Conservation (phyloP, 2,797 vertebrate species). For the Threskiornis aethiopicus region DNA sequence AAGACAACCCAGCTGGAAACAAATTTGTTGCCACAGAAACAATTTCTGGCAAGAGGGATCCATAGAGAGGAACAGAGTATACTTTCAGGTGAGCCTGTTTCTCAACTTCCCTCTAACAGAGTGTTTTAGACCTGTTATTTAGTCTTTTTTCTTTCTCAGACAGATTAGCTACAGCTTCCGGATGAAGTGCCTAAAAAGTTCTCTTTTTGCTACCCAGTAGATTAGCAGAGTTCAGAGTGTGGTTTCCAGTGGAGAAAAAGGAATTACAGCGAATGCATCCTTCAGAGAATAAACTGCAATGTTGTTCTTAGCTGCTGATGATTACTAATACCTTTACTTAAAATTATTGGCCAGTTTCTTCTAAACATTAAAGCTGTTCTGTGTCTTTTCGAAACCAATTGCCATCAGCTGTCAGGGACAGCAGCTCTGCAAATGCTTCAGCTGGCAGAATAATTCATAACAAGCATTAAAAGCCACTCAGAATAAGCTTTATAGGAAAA, state of each 20-base stretch:
- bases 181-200: background rate
- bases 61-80: background rate
- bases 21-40: background rate
- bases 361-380: conserved; percentile 13
- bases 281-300: background rate
- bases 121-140: background rate
- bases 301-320: background rate
- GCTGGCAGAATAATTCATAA: conserved; percentile 35
- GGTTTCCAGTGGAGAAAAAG: background rate
- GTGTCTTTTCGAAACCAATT: conserved; percentile 27
- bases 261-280: background rate
- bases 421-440: conserved; percentile 37
- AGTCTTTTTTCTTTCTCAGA: background rate
- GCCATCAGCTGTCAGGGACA: conserved; percentile 2
- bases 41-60: background rate
- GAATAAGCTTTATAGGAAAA: conserved; percentile 32
- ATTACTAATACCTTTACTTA: conserved; percentile 9
- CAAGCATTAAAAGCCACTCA: conserved; percentile 47
- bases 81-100: background rate
- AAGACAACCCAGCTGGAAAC: background rate
- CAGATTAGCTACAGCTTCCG: background rate
- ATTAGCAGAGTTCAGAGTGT: background rate
- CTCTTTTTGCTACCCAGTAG: background rate
- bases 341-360: conserved; percentile 1
- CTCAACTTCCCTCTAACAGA: background rate